A percentile compares a stretch with the other conserved stretches of the same genome.
Evolutionary conservation across 2,113 vertebrate genomes (phyloP).

Genomic region (Ceyx margarethae): DNA sequence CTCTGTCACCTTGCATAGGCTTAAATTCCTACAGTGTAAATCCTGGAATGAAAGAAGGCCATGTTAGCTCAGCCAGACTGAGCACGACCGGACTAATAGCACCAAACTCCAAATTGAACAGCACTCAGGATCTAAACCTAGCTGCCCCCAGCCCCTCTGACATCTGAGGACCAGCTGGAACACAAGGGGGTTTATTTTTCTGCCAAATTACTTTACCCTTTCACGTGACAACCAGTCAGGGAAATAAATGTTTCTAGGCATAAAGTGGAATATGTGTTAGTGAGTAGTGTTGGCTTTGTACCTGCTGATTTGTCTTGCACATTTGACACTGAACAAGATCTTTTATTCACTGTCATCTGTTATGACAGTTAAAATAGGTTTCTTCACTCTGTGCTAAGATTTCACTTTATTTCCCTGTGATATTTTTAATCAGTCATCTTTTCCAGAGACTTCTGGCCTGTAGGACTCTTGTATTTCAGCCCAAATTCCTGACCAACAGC

Average conservation of each 20-base stretch:
- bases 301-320: not conserved
- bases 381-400: not conserved
- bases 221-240: too few species aligned
- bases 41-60: too few species aligned
- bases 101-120: too few species aligned
- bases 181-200: too few species aligned
- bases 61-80: too few species aligned
- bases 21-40: too few species aligned
- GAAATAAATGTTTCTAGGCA: not conserved
- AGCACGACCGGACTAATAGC: too few species aligned
- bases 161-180: too few species aligned
- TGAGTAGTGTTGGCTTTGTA: not conserved
- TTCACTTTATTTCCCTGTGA: not conserved
- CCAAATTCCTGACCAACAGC: not conserved
- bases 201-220: too few species aligned
- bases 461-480: not conserved
- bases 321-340: not conserved
- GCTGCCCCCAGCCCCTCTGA: too few species aligned
- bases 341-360: not conserved
- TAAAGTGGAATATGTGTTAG: not conserved
- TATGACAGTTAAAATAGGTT: not conserved
- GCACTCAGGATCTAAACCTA: too few species aligned
- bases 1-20: too few species aligned
- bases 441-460: not conserved
- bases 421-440: not conserved